Percentiles rank a stretch among this genome's conserved stretches.
These are phyloP conservation scores for Pedetes capensis DNA, from an alignment of 2,113 vertebrate genomes.

Conservation along the genomic window DNA sequence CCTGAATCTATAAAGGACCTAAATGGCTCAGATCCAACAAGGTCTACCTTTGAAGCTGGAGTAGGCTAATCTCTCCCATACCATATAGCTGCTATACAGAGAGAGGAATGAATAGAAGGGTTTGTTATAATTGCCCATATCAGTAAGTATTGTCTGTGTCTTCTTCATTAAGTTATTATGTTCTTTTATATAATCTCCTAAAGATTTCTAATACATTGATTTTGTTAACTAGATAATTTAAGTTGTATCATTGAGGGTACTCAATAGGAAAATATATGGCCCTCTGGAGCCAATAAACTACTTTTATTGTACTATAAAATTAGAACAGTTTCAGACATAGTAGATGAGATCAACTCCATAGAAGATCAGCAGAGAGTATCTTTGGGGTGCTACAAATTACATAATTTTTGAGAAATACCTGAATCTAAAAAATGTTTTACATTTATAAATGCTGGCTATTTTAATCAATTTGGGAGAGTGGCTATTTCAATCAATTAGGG, in stretches of 20 bases:
- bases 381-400: slow-evolving; percentile 33
- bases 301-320: slow-evolving; percentile 40
- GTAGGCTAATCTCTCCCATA: not conserved
- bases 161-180: not conserved
- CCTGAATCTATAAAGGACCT: not conserved
- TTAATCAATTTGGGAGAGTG: not conserved
- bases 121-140: not conserved
- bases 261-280: not conserved
- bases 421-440: not conserved
- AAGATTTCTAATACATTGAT: not conserved
- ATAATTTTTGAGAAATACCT: not conserved
- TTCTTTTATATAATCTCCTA: slow-evolving; percentile 1
- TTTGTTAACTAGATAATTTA: slow-evolving; percentile 48
- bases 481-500: slow-evolving; percentile 3
- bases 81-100: not conserved
- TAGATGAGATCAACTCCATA: not conserved
- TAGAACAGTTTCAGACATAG: slow-evolving; percentile 10
- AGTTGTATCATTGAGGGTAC: not conserved
- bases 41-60: not conserved
- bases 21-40: not conserved
- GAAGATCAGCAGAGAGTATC: not conserved
- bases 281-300: not conserved
- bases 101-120: not conserved
- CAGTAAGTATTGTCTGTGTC: not conserved
- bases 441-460: slow-evolving; percentile 11